Evolutionary conservation across 2,888 invertebrate species (phyloP), one percentile per base, ranked within the genome.

Genomic region (Phanerotoma sp.): DNA sequence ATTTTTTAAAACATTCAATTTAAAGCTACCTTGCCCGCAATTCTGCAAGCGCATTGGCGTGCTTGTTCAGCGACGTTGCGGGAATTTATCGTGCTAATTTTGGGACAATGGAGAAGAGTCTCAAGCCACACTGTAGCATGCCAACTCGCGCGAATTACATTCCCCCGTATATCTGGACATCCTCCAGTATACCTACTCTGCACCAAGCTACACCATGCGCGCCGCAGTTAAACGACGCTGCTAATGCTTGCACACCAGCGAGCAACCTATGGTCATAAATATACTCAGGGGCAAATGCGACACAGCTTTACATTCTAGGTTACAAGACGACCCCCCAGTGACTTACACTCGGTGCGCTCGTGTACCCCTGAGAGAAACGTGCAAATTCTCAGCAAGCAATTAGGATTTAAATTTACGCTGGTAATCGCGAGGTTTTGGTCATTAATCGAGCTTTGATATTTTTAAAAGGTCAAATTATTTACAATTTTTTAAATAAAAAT

Each of bases 1-100:
- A 48, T 38, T 25, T 38, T 38, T 46, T 20, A 32, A 10, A 11
- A 6, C 20, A n/a, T 11, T 18, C 37, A 5, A 18, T 25, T 22
- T 20, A 18, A 21, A 15, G n/a, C n/a, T 38, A 9, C 16, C 13
- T 18, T 33, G 20, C 42, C 13, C 40, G 32, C 33, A 32, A 32
- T 18, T 13, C 18, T 42, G 21, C 32, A 30, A 50, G 41, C 10
- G 16, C 30, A 3, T n/a, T 35, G 50, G 47, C 22, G 48, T 38
- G 46, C 47, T 10, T 46, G 28, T 47, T 13, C 21, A 42, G 18
- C 10, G 18, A 37, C 44, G 25, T 58, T 53, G 30, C 40, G 45
- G 54, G 56, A 67, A 69, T 71, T 69, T 67, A 71, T 69, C 63
- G 64, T 61, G 62, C 66, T 68, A 69, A 71, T 71, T 72, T 71